Percentiles rank a stretch among this genome's conserved stretches.
Conservation (phyloP, 2,113 vertebrate species). For the pig (Sus scrofa) region DNA sequence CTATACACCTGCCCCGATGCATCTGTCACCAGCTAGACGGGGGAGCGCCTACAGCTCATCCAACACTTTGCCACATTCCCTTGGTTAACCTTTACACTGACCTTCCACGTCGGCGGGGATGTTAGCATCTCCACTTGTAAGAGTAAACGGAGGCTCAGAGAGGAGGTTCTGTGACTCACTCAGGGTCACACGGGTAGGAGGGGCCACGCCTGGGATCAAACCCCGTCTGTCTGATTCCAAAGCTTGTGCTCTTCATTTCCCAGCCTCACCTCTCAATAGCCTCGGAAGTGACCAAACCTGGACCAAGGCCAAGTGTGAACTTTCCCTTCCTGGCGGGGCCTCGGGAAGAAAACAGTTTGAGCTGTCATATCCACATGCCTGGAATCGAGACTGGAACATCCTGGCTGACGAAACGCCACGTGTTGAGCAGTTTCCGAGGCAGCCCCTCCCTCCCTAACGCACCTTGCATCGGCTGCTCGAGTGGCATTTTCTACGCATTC, state of each 20-base stretch:
- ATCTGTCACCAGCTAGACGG: not conserved
- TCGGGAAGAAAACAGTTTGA: not conserved
- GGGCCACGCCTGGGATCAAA: not conserved
- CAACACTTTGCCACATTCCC: not conserved
- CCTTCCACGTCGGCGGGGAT: not conserved
- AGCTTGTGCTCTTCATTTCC: not conserved
- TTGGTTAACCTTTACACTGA: not conserved
- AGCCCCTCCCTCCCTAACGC: rapidly evolving
- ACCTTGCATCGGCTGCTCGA: not conserved
- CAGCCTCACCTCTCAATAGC: not conserved
- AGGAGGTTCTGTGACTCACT: not conserved
- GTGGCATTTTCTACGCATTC: not conserved
- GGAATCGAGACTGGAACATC: not conserved
- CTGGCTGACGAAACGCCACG: not conserved
- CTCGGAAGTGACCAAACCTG: not conserved
- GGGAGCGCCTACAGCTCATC: not conserved
- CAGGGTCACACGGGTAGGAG: not conserved
- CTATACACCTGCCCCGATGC: not conserved
- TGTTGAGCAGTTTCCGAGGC: not conserved
- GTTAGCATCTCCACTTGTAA: not conserved
- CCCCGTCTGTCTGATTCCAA: too few species aligned
- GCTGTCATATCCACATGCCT: not conserved
- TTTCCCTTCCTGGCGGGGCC: not conserved
- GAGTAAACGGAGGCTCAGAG: not conserved
- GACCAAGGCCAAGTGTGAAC: not conserved